Evolutionary conservation across 2,797 vertebrate species (phyloP).

Genomic region (Leucoraja ocellata): DNA sequence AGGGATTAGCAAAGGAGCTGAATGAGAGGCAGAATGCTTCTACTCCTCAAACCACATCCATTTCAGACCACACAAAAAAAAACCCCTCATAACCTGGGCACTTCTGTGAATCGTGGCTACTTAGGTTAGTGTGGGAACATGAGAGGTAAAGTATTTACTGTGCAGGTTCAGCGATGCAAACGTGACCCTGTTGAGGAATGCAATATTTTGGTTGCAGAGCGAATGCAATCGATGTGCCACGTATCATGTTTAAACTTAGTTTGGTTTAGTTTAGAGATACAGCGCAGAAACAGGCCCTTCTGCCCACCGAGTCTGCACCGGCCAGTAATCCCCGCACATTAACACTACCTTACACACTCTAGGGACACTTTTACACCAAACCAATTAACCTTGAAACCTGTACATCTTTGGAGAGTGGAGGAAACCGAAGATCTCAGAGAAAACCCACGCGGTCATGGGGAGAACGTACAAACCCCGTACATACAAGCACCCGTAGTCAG

Average conservation of each 20-base stretch:
- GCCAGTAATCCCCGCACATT: too few species aligned
- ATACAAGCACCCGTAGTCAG: too few species aligned
- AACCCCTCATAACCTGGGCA: background rate
- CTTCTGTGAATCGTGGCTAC: background rate
- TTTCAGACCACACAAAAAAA: background rate
- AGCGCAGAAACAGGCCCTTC: too few species aligned
- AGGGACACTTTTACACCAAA: too few species aligned
- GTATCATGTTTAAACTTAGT: background rate
- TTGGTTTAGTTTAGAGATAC: too few species aligned
- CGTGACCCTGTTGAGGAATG: background rate
- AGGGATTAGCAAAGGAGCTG: constrained; percentile 1
- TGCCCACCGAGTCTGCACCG: too few species aligned
- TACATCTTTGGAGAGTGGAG: too few species aligned
- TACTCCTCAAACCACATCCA: constrained; percentile 8
- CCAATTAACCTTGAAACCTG: too few species aligned
- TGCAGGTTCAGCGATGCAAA: background rate
- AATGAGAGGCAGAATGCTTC: background rate
- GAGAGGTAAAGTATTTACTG: background rate
- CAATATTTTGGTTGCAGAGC: background rate
- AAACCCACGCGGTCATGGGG: too few species aligned
- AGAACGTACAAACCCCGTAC: too few species aligned
- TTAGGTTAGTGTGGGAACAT: background rate
- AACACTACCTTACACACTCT: too few species aligned
- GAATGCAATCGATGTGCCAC: background rate
- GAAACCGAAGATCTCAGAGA: too few species aligned